These are phyloP conservation scores for Sesia bembeciformis DNA, from an alignment of 2,888 invertebrate species.

Conservation along the genomic window DNA sequence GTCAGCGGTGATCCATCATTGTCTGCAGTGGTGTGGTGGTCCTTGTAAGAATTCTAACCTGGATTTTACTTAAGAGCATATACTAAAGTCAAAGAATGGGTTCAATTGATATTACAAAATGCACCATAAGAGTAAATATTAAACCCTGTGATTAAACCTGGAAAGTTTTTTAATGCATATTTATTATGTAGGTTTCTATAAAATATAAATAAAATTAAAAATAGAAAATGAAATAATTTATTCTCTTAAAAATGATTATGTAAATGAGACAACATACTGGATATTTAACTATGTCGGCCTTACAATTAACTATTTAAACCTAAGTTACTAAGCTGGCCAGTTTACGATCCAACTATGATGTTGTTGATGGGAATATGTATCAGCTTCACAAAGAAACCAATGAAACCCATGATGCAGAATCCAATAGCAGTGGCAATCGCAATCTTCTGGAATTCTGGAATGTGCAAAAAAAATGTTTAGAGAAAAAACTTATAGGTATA, in stretches of 20 bases:
- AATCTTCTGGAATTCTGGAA: slow-evolving; percentile 98
- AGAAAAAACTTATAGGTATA: neutral
- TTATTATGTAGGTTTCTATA: neutral
- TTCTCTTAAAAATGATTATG: slow-evolving; percentile 34
- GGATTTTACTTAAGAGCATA: too few relatives aligned
- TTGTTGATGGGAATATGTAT: slow-evolving; percentile 99
- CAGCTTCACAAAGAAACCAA: slow-evolving; percentile 99
- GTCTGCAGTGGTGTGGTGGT: too few relatives aligned
- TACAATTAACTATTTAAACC: neutral
- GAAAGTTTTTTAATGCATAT: neutral
- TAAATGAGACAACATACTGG: slow-evolving; percentile 12
- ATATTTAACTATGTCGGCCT: slow-evolving; percentile 15
- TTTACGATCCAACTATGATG: slow-evolving; percentile 90
- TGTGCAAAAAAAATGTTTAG: slow-evolving; percentile 8
- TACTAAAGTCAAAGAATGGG: too few relatives aligned
- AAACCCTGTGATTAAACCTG: too few relatives aligned
- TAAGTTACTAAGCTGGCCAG: slow-evolving; percentile 39
- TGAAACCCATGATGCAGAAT: slow-evolving; percentile 99
- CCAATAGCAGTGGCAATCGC: slow-evolving; percentile 99
- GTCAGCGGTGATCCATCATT: too few relatives aligned
- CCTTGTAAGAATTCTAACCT: too few relatives aligned
- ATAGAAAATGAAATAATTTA: slow-evolving; percentile 55
- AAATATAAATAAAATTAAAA: slow-evolving; percentile 12
- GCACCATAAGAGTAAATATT: too few relatives aligned
- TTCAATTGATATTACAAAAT: too few relatives aligned